phyloP scores from a whole-genome alignment of 2,113 vertebrate genomes.

The Heloderma charlesbogerti region DNA sequence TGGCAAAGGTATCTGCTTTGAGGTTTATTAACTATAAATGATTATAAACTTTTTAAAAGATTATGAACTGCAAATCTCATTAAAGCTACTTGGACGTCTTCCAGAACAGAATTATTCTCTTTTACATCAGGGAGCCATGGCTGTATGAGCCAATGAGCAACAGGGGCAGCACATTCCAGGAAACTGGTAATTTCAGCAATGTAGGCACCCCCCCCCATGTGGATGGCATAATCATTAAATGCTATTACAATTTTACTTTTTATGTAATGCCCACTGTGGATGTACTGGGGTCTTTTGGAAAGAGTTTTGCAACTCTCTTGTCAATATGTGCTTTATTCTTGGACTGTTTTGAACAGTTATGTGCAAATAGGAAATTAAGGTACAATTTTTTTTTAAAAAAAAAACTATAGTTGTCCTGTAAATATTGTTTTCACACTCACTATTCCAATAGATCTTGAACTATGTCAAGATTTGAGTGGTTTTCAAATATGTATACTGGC shows the following conservation, averaged over 20 bases:
- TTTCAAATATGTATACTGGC: slow-evolving; percentile 41
- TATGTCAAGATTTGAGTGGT: slow-evolving; percentile 27
- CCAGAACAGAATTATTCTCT: background rate
- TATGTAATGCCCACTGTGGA: slow-evolving; percentile 18
- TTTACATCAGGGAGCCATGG: slow-evolving; percentile 3
- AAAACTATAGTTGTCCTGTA: slow-evolving; percentile 10
- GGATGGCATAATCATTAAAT: slow-evolving; percentile 16
- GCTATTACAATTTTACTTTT: slow-evolving; percentile 3
- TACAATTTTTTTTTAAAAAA: too few relatives aligned
- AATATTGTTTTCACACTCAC: background rate
- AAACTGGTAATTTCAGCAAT: slow-evolving; percentile 1
- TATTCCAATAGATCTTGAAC: slow-evolving; percentile 29
- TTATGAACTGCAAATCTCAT: slow-evolving; percentile 25
- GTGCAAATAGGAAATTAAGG: slow-evolving; percentile 47
- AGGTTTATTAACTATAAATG: slow-evolving; percentile 33
- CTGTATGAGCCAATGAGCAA: background rate
- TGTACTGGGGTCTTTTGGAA: slow-evolving; percentile 46
- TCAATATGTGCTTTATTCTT: slow-evolving; percentile 48
- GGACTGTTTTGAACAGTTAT: slow-evolving; percentile 51
- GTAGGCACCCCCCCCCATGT: background rate
- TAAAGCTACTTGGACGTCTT: slow-evolving; percentile 19
- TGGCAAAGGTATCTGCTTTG: slow-evolving; percentile 17
- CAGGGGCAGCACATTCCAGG: background rate
- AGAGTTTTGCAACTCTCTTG: slow-evolving; percentile 47
- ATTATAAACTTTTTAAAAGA: slow-evolving; percentile 30